Evolutionary conservation across 2,797 vertebrate genomes (phyloP).

Genomic region (Pangasius djambal): DNA sequence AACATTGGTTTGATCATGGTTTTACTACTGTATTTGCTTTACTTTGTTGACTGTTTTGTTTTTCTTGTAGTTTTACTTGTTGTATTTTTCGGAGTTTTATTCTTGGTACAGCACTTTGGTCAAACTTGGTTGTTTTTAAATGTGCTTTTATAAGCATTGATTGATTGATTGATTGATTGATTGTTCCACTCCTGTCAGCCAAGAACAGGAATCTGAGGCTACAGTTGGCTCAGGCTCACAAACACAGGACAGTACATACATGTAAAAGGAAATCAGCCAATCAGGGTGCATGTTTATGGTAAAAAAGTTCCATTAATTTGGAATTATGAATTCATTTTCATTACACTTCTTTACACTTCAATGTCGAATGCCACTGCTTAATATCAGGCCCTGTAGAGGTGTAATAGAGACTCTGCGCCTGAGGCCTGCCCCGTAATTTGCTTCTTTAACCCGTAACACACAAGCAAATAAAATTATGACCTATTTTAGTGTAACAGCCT

Average conservation of each 20-base stretch:
- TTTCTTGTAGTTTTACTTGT: no score
- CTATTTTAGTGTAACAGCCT: neutral
- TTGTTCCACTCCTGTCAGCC: neutral
- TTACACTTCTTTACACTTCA: neutral
- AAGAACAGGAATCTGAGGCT: no score
- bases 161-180: no score
- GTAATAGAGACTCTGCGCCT: constrained; percentile 7
- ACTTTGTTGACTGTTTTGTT: no score
- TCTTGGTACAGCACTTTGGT: no score
- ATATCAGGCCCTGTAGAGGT: neutral
- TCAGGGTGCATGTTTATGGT: neutral
- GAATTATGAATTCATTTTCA: neutral
- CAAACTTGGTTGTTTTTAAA: no score
- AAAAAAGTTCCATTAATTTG: neutral
- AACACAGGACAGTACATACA: neutral
- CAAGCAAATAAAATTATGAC: neutral
- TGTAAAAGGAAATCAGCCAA: neutral
- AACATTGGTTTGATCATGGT: no score
- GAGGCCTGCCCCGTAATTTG: constrained; percentile 19
- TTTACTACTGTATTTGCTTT: no score
- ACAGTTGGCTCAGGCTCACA: neutral
- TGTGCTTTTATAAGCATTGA: no score
- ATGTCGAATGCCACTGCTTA: neutral
- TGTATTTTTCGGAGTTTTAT: no score
- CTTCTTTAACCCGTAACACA: constrained; percentile 10